Evolutionary conservation across 2,888 invertebrate genomes (phyloP), one percentile per base, ranked within the genome.

Genomic region (Leucophenga maculata): DNA sequence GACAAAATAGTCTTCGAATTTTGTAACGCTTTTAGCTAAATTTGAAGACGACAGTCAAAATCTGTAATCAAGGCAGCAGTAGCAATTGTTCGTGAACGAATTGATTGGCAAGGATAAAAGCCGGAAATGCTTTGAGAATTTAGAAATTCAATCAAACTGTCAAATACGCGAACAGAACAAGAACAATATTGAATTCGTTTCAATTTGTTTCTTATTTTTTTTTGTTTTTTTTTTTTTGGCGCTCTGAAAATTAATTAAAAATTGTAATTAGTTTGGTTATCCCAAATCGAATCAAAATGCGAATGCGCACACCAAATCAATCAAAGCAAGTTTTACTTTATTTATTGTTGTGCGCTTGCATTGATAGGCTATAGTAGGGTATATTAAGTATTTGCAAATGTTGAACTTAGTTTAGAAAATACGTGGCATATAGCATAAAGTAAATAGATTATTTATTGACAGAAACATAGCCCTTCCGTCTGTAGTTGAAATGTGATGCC

Each of bases 141-240:
- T 26, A 31, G n/a, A 31, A 32, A 59, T 59, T 31, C 32, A 59
- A 59, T 59, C 59, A 59, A 59, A 31, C 59, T 31, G 59, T 59
- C 59, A 31, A 26, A 39, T 39, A 39, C 39, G 39, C 59, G n/a
- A 31, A 22, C 16, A 32, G n/a, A 31, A 22, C 16, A 32, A 31
- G 31, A 11, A 18, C 32, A 14, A 14, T 13, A n/a, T n/a, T 18
- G 26, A 22, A 26, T 59, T 59, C 16, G 6, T 13, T 50, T 11
- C 50, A 50, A 50, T 50, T 50, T 50, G 16, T 50, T 18, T 13
- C 1, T 50, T 50, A n/a, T 50, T 50, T 50, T 2, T 4, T 50
- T 50, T 50, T 50, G 1, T 50, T 50, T 50, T 50, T n/a, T 50
- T 50, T 50, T n/a, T 50, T 50, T 1, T 50, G 13, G 13, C 18